Percentiles rank a stretch among this genome's conserved stretches.
phyloP scores from a whole-genome alignment of 1,140 invertebrate genomes.

The Drosophila nasuta region DNA sequence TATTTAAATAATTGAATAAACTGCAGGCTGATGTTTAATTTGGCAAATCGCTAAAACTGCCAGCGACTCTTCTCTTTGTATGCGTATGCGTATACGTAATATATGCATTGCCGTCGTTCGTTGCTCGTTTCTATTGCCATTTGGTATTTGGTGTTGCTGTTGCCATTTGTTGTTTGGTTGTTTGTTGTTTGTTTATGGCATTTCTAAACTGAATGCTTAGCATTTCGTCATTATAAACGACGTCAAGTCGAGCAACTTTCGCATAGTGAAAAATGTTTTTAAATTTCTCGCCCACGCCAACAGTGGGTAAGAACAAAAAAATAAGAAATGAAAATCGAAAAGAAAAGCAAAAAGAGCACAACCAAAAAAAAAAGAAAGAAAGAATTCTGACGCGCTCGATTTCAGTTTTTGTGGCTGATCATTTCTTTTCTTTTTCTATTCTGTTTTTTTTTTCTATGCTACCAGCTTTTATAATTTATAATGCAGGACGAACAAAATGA shows the following conservation, averaged over 20 bases:
- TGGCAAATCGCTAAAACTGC: constrained; percentile 46
- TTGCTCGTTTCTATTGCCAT: not conserved
- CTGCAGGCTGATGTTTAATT: constrained; percentile 23
- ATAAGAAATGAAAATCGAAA: constrained; percentile 1
- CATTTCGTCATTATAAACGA: constrained; percentile 79
- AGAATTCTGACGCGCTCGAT: constrained; percentile 70
- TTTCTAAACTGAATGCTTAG: constrained; percentile 62
- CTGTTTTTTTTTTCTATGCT: constrained; percentile 59
- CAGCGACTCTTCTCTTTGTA: not conserved
- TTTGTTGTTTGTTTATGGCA: constrained; percentile 68
- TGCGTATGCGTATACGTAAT: constrained; percentile 1
- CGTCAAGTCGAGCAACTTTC: constrained; percentile 71
- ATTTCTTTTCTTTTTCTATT: not conserved
- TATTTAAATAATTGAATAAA: not conserved
- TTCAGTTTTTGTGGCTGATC: constrained; percentile 44
- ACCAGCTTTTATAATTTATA: constrained; percentile 71
- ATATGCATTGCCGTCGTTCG: not conserved
- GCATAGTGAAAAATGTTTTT: constrained; percentile 79
- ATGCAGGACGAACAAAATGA: constrained; percentile 36
- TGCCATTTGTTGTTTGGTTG: constrained; percentile 43
- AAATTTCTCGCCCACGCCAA: constrained; percentile 56
- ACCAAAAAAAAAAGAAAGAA: constrained; percentile 5
- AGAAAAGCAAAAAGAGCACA: constrained; percentile 18
- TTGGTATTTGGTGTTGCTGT: constrained; percentile 21
- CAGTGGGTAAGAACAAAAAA: not conserved